Percentiles rank a stretch among this genome's conserved stretches.
Evolutionary conservation across 2,797 vertebrate genomes (phyloP).

Genomic region (Tragelaphus oryx): DNA sequence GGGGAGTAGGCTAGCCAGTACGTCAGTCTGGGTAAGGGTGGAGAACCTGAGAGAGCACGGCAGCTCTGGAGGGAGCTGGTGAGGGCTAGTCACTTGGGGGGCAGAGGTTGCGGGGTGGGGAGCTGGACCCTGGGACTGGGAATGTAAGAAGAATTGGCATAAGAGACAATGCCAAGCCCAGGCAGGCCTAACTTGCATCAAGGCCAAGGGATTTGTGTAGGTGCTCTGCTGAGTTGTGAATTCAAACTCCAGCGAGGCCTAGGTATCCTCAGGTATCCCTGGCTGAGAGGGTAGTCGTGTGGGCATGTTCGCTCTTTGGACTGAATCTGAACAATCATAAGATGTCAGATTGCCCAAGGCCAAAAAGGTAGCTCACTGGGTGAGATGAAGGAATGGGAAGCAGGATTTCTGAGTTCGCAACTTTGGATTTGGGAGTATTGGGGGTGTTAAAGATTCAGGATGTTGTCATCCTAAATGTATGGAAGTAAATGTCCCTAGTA

Average conservation of each 20-base stretch:
- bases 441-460: background rate
- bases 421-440: background rate
- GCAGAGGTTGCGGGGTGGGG: rapidly evolving
- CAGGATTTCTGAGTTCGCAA: background rate
- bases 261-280: background rate
- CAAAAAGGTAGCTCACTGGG: background rate
- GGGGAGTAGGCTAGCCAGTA: too few relatives aligned
- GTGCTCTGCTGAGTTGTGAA: background rate
- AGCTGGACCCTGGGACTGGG: background rate
- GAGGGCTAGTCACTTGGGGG: background rate
- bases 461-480: background rate
- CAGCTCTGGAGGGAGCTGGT: background rate
- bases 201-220: background rate
- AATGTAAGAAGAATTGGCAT: background rate
- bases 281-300: background rate
- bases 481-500: background rate
- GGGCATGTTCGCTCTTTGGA: background rate
- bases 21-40: background rate
- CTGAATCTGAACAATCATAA: background rate
- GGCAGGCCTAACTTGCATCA: background rate
- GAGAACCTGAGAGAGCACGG: background rate
- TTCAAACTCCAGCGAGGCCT: background rate
- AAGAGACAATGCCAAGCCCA: background rate
- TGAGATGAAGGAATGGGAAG: background rate
- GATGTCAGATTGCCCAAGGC: background rate